phyloP scores from a whole-genome alignment of 2,888 invertebrate species.

The Eucera pruinosa region DNA sequence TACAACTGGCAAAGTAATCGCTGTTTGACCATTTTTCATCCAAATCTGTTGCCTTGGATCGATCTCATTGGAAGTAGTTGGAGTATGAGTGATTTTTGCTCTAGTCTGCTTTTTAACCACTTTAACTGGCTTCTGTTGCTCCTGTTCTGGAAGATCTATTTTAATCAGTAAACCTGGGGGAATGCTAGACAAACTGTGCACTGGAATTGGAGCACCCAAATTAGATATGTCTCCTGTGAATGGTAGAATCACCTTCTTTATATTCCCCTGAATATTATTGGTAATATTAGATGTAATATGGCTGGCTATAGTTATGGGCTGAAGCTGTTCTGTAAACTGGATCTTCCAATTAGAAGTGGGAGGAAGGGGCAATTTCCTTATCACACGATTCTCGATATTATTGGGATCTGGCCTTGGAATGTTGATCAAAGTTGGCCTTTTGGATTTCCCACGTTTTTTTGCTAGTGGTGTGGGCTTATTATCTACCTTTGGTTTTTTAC shows the following conservation, averaged over 20 bases:
- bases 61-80: constrained; percentile 38
- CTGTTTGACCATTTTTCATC: constrained; percentile 54
- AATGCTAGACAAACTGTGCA: constrained; percentile 81
- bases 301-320: constrained; percentile 79
- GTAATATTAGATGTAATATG: constrained; percentile 69
- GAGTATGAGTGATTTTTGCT: constrained; percentile 50
- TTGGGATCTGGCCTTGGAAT: constrained; percentile 78
- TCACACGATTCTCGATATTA: constrained; percentile 73
- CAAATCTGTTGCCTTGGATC: constrained; percentile 41
- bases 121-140: constrained; percentile 61
- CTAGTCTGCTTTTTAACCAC: constrained; percentile 56
- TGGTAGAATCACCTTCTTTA: constrained; percentile 82
- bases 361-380: constrained; percentile 80
- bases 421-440: constrained; percentile 80
- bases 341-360: constrained; percentile 80
- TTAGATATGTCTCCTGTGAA: constrained; percentile 81
- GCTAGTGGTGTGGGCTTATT: constrained; percentile 82
- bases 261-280: constrained; percentile 71
- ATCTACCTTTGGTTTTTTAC: constrained; percentile 82
- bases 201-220: constrained; percentile 81
- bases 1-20: constrained; percentile 26
- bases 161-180: constrained; percentile 82
- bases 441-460: constrained; percentile 81
- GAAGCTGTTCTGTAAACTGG: constrained; percentile 79
- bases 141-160: constrained; percentile 80